phyloP scores from a whole-genome alignment of 2,888 invertebrate genomes.

The Sceliomorpha sp. region DNA sequence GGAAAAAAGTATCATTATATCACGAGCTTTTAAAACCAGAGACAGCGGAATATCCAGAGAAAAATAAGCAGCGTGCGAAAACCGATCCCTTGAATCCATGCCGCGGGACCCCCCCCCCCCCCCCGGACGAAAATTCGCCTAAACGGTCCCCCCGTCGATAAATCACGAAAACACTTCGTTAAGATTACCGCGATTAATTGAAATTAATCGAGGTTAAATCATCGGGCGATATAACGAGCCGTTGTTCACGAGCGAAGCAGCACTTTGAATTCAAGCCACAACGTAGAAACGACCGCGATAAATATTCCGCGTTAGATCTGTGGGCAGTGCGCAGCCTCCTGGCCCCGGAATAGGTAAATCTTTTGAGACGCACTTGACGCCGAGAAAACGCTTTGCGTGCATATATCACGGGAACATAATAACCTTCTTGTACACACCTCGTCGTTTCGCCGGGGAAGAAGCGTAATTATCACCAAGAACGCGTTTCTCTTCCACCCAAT shows the following conservation, averaged over 20 bases:
- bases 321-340: conserved; percentile 25
- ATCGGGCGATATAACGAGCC: no score
- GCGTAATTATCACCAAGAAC: conserved; percentile 32
- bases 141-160: no score
- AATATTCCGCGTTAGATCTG: conserved; percentile 35
- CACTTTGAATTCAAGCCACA: conserved; percentile 8
- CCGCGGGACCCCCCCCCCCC: no score
- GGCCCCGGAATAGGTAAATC: conserved; percentile 38
- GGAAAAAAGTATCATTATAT: no score
- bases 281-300: conserved; percentile 15
- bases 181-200: no score
- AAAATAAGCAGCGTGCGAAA: no score
- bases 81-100: no score
- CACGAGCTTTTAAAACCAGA: no score
- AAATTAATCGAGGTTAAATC: no score
- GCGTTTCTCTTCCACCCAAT: conserved; percentile 32
- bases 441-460: conserved; percentile 19
- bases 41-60: no score
- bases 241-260: conserved; percentile 1
- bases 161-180: no score
- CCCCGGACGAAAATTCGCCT: no score
- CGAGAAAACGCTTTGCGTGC: conserved; percentile 29
- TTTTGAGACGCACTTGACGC: conserved; percentile 34
- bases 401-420: conserved; percentile 27
- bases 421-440: conserved; percentile 37